Conservation (phyloP, 2,113 vertebrate species). For the Clinocottus analis region DNA sequence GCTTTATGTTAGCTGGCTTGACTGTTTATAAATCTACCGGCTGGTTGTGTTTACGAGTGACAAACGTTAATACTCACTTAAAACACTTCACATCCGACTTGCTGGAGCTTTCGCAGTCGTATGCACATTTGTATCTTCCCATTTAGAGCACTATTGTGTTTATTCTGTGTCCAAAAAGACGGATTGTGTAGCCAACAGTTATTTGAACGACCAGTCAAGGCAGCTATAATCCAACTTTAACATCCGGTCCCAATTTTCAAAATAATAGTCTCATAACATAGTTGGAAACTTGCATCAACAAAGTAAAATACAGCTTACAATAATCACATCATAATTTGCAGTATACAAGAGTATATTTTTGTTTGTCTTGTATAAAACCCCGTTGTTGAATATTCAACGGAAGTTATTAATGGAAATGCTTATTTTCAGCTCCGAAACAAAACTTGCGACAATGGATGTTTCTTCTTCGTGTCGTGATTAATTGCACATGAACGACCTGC, state of each 20-base stretch:
- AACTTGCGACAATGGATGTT: constrained; percentile 27
- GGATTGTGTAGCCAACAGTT: background rate
- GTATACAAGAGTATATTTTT: too few species aligned
- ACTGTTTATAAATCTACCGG: background rate
- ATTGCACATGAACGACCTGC: background rate
- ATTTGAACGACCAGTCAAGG: too few species aligned
- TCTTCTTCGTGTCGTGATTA: background rate
- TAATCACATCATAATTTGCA: background rate
- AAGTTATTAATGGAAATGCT: rapidly evolving
- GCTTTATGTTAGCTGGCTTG: background rate
- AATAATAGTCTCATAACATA: constrained; percentile 3
- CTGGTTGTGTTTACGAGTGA: background rate
- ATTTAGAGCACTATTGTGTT: constrained; percentile 32
- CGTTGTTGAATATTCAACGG: background rate
- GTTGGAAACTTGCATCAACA: background rate
- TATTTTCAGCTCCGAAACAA: background rate
- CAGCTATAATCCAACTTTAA: rapidly evolving
- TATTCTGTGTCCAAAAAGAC: background rate
- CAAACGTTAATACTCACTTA: constrained; percentile 62
- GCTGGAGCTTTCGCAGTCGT: constrained; percentile 61
- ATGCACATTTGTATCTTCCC: constrained; percentile 73
- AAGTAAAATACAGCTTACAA: background rate
- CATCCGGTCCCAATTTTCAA: constrained; percentile 25
- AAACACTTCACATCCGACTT: constrained; percentile 71
- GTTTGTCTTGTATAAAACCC: background rate